phyloP scores from a whole-genome alignment of 2,888 invertebrate genomes.

The Eupeodes latifasciatus region DNA sequence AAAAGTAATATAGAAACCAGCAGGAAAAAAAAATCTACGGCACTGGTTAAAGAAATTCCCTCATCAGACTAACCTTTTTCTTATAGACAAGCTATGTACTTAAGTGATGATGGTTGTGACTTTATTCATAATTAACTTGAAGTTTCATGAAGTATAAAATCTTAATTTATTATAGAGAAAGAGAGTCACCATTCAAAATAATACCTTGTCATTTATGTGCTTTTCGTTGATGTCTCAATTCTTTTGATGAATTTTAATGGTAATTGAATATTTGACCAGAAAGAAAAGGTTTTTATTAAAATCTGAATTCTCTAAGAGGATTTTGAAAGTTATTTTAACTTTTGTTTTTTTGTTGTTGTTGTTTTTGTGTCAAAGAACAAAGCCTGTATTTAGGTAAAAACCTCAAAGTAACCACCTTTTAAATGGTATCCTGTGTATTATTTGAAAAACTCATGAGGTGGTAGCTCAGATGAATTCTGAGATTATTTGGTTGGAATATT shows the following conservation, averaged over 20 bases:
- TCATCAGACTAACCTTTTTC: background rate
- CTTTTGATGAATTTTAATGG: background rate
- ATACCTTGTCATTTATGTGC: background rate
- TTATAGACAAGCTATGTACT: background rate
- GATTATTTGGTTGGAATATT: too few relatives aligned
- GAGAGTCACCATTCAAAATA: background rate
- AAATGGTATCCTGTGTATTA: background rate
- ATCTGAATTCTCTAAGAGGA: background rate
- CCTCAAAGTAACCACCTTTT: background rate
- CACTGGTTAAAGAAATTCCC: background rate
- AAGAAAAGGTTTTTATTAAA: background rate
- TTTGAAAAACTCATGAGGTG: background rate
- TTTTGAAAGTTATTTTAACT: background rate
- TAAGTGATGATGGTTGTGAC: background rate
- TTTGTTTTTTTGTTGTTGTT: background rate
- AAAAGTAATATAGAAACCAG: too few relatives aligned
- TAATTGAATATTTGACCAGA: background rate
- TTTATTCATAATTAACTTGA: background rate
- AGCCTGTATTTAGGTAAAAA: background rate
- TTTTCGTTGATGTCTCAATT: background rate
- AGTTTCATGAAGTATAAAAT: background rate
- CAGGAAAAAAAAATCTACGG: too few relatives aligned
- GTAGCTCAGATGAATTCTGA: too few relatives aligned
- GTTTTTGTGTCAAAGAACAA: too few relatives aligned
- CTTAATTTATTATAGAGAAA: background rate